Evolutionary conservation across 2,888 invertebrate species (phyloP), one percentile per base, ranked within the genome.

Genomic region (Morinoia aosen): DNA sequence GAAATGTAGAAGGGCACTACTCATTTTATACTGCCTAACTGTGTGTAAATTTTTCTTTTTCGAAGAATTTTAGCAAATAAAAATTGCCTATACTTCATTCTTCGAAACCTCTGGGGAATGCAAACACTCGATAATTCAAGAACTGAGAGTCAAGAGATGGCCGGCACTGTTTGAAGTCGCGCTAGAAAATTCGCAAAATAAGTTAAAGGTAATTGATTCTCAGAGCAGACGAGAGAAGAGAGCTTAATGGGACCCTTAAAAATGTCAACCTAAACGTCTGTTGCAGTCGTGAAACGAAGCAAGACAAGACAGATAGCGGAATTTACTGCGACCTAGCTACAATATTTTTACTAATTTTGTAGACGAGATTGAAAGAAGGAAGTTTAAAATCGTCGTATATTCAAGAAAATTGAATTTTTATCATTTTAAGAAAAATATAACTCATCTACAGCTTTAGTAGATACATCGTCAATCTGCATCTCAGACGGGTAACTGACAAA

Each of bases 81-180:
- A 76, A 19, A 76, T 76, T 76, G 25, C 3, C 76, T 90, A 90
- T 14, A 2, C 90, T 90, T 39, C 14, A 90, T 16, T 39, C 90
- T 90, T 16, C 19, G 90, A 90, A 90, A 90, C 14, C 48, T 19
- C 39, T 40, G 10, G 39, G 48, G 39, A 40, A 90, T 8, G 11
- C 12, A 90, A 90, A 90, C 11, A 90, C 39, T 90, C 76, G 7
- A 76, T 76, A 76, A 76, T 33, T 76, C 76, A 76, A 76, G 76
- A 33, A 16, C 76, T 19, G 76, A 76, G 25, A 76, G 25, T 16
- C 33, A 76, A 76, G 25, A 76, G 76, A 76, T 33, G 25, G 76
- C 93, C 33, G 58, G 48, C 16, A 58, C 33, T 39, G 93, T 93
- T 93, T 93, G 93, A 93, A 93, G 93, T 93, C 93, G 48, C 93